Conservation (phyloP, 2,113 vertebrate genomes). For the Cygnus buccinator region DNA sequence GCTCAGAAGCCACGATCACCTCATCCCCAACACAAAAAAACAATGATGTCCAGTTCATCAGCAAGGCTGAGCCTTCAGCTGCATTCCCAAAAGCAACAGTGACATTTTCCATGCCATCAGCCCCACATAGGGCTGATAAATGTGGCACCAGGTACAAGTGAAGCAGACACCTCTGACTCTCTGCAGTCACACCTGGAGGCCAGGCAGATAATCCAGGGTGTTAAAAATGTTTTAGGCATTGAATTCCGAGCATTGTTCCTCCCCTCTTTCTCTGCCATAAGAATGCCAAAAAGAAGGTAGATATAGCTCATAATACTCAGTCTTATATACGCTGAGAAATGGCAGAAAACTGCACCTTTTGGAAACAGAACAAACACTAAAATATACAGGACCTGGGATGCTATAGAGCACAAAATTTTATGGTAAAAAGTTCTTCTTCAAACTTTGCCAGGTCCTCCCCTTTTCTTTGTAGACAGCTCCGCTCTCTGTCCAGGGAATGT, state of each 20-base stretch:
- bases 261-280: accelerated
- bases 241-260: not conserved
- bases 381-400: not conserved
- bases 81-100: not conserved
- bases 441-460: not conserved
- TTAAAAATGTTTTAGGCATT: not conserved
- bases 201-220: not conserved
- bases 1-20: not conserved
- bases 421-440: not conserved
- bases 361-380: not conserved
- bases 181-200: not conserved
- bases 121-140: not conserved
- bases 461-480: not conserved
- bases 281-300: not conserved
- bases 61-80: not conserved
- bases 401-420: not conserved
- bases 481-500: not conserved
- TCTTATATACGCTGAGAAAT: accelerated
- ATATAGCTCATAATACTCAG: not conserved
- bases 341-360: not conserved
- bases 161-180: not conserved
- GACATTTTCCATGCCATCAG: not conserved
- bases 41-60: not conserved
- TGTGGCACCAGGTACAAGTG: accelerated
- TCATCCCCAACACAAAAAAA: not conserved